phyloP scores from a whole-genome alignment of 2,113 vertebrate species.

The Eulemur macaco region DNA sequence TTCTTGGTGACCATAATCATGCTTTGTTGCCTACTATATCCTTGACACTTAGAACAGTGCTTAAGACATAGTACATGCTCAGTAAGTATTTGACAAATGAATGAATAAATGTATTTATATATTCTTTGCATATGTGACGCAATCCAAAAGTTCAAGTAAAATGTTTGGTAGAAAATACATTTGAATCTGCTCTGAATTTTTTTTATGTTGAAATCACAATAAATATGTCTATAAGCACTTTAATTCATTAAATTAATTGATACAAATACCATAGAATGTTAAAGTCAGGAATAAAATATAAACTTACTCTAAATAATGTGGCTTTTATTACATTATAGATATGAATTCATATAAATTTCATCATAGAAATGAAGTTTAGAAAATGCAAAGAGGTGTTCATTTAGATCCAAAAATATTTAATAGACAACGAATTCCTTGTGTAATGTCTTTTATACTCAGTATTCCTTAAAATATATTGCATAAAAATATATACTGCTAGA shows the following conservation, averaged over 20 bases:
- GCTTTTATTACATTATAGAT: constrained; percentile 1
- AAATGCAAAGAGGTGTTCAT: not conserved
- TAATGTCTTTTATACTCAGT: not conserved
- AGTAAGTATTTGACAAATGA: not conserved
- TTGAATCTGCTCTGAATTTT: constrained; percentile 36
- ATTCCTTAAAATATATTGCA: not conserved
- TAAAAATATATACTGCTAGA: not conserved
- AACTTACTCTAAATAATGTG: not conserved
- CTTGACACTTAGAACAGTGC: not conserved
- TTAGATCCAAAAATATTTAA: constrained; percentile 12
- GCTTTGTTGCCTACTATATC: not conserved
- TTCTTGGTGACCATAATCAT: not conserved
- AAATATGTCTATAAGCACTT: not conserved
- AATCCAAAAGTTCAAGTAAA: not conserved
- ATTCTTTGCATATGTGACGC: not conserved
- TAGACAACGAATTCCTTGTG: not conserved
- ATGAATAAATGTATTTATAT: not conserved
- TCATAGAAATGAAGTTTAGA: not conserved
- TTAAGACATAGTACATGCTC: not conserved
- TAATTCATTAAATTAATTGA: constrained; percentile 1
- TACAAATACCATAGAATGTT: not conserved
- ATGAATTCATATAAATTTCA: not conserved
- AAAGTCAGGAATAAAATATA: not conserved
- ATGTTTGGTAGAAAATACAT: not conserved
- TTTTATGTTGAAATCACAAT: not conserved